Conservation (phyloP, 2,888 invertebrate genomes). For the Agrenia bidenticulata region DNA sequence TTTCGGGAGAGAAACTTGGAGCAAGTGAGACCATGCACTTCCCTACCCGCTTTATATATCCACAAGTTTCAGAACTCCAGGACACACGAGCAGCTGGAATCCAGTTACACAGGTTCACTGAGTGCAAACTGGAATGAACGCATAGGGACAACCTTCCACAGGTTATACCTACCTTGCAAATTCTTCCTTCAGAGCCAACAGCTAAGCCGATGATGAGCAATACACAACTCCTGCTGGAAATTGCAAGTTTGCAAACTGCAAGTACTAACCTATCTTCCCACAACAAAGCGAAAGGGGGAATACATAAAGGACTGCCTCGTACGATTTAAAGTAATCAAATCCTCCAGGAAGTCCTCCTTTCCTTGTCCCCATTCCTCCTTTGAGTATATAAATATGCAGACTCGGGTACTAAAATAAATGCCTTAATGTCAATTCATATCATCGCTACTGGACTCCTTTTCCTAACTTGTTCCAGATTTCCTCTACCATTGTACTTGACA, state of each 20-base stretch:
- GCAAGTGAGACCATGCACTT: background rate
- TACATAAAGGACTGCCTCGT: too few relatives aligned
- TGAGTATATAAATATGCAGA: too few relatives aligned
- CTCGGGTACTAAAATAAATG: too few relatives aligned
- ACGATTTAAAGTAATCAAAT: background rate
- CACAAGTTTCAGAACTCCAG: background rate
- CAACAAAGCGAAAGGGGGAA: too few relatives aligned
- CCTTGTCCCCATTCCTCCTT: conserved; percentile 2
- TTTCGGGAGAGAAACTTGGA: conserved; percentile 8
- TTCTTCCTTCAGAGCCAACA: background rate
- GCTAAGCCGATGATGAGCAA: too few relatives aligned
- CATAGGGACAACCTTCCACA: background rate
- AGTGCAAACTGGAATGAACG: background rate
- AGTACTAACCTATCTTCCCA: background rate
- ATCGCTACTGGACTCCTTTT: too few relatives aligned
- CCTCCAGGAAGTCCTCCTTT: conserved; percentile 10
- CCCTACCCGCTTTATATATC: background rate
- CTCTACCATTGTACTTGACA: too few relatives aligned
- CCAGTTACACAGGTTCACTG: background rate
- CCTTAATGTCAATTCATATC: too few relatives aligned
- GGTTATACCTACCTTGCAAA: background rate
- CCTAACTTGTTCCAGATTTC: too few relatives aligned
- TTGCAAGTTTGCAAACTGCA: conserved; percentile 6
- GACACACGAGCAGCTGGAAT: too few relatives aligned
- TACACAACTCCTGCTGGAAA: background rate